Conservation (phyloP, 2,888 invertebrate species). For the Drosophila mettleri region DNA sequence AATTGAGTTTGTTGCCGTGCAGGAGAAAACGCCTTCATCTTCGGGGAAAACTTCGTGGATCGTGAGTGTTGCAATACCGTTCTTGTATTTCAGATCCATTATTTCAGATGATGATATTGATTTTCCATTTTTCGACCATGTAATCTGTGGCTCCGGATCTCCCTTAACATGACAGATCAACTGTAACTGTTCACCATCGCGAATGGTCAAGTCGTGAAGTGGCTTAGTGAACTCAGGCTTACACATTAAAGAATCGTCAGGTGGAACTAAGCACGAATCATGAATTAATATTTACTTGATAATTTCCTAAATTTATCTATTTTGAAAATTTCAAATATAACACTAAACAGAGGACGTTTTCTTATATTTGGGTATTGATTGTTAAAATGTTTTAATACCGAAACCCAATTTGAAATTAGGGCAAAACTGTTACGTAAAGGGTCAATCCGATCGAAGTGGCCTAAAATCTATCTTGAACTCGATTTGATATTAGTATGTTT, state of each 20-base stretch:
- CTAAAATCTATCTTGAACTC: too few species aligned
- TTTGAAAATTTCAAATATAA: too few species aligned
- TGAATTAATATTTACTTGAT: background rate
- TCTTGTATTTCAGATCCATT: conserved; percentile 96
- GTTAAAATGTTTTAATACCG: too few species aligned
- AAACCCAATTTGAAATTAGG: too few species aligned
- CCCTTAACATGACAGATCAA: conserved; percentile 94
- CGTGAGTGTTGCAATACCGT: conserved; percentile 93
- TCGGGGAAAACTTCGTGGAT: conserved; percentile 98
- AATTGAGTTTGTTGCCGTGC: conserved; percentile 96
- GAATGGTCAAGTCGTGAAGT: conserved; percentile 90
- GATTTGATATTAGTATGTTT: too few species aligned
- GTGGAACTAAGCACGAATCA: conserved; percentile 88
- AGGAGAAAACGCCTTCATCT: conserved; percentile 95
- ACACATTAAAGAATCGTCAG: conserved; percentile 94
- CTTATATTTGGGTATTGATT: too few species aligned
- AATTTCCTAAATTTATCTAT: too few species aligned
- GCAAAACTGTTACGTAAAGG: too few species aligned
- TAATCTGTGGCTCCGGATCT: conserved; percentile 96
- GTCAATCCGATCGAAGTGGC: too few species aligned
- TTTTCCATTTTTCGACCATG: conserved; percentile 95
- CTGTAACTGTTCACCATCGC: conserved; percentile 94
- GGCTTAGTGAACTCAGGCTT: conserved; percentile 93
- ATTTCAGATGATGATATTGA: conserved; percentile 91
- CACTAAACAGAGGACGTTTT: too few species aligned